Base-by-base conservation (phyloP, 2,797 vertebrate species). In the Phyllotis vaccarum region DNA sequence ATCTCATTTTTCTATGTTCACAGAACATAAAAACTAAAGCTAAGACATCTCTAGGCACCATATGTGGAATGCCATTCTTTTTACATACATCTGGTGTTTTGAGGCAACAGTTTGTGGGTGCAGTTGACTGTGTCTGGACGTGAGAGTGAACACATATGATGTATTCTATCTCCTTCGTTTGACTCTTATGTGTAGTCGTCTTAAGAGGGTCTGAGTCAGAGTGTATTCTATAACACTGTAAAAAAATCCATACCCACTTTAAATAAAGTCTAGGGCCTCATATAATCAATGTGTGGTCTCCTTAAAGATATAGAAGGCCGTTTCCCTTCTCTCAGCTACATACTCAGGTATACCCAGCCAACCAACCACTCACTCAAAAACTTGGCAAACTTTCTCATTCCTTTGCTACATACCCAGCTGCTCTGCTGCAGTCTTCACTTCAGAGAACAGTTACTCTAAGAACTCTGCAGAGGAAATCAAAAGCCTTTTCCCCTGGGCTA, bases 361-460 rank as follows among this genome's bases (percentile, higher is more conserved):
- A 43, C 34, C 64, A 93, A 60, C 27, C n/a, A 6, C 66, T n/a
- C 34, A 60, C 34, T 27, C 22, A 60, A 64, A 86, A 76, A 34
- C n/a, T 74, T n/a, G 22, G 1, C 1, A 6, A 52, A n/a, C 2
- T n/a, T 74, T 68, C n/a, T 8, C 49, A 52, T n/a, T 79, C 17
- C n/a, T 58, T 82, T 72, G 34, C 14, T 17, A 89, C 21, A 49
- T 3, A 64, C 54, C 11, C 12, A 85, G 52, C 56, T 90, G 43
- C 24, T 79, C 19, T 29, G 52, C 1, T 56, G 40, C 12, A 60
- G 2, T 54, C 12, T 82, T 58, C 19, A n/a, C 21, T 16, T 34
- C 43, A 82, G 88, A 94, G 11, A n/a, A 16, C 4, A 43, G 22
- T 89, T 92, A 43, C 68, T 95, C 82, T 95, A 58, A 79, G 19